Percentiles rank a stretch among this genome's conserved stretches.
Conservation (phyloP, 2,888 invertebrate genomes). For the Tenthredo amoena region DNA sequence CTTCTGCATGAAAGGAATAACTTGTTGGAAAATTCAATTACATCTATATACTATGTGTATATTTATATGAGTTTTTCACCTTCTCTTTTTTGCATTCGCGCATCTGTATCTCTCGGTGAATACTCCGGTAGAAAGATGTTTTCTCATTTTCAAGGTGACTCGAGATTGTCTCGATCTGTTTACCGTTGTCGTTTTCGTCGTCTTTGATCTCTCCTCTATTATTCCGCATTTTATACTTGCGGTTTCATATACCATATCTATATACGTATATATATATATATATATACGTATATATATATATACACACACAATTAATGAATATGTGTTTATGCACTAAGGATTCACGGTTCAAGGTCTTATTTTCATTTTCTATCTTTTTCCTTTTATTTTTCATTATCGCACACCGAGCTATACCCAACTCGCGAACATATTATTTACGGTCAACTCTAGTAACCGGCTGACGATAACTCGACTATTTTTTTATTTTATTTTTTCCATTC, state of each 20-base stretch:
- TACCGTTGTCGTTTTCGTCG: neutral
- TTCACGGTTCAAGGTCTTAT: conserved; percentile 20
- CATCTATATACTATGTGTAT: neutral
- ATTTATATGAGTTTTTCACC: neutral
- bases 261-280: neutral
- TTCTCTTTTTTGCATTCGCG: neutral
- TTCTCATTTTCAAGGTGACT: conserved; percentile 39
- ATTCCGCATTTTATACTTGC: neutral
- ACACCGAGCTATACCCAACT: neutral
- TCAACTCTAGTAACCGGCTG: neutral
- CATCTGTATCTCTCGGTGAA: neutral
- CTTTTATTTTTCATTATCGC: neutral
- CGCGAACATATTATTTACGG: neutral
- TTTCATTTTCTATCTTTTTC: neutral
- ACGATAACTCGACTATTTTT: neutral
- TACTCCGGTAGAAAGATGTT: conserved; percentile 7
- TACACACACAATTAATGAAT: neutral
- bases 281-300: too few species aligned
- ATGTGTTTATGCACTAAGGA: neutral
- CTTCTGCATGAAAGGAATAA: neutral
- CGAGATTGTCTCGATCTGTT: conserved; percentile 36
- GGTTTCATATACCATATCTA: neutral
- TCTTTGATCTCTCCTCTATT: neutral
- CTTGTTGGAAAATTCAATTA: neutral
- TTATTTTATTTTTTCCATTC: neutral